These are phyloP conservation scores for Drosophila austrosaltans DNA, from an alignment of 2,888 invertebrate species.

Conservation along the genomic window DNA sequence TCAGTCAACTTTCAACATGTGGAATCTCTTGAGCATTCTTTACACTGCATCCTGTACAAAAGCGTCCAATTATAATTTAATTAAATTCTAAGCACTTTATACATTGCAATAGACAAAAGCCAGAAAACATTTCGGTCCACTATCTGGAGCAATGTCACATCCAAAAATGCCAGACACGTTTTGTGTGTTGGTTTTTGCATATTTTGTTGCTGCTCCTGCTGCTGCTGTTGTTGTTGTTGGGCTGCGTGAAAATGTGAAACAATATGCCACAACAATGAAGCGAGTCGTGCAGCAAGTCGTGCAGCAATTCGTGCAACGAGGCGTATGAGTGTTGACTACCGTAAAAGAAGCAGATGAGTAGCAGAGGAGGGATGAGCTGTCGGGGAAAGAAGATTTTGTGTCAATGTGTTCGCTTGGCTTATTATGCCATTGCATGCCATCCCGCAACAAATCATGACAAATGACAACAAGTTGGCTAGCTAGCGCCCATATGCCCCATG, in stretches of 20 bases:
- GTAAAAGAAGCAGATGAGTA: constrained; percentile 22
- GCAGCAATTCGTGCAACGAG: constrained; percentile 75
- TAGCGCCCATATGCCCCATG: not conserved
- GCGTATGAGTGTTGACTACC: constrained; percentile 75
- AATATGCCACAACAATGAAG: constrained; percentile 74
- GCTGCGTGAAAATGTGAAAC: constrained; percentile 63
- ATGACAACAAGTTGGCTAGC: constrained; percentile 48
- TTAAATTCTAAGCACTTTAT: constrained; percentile 64
- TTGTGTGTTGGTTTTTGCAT: constrained; percentile 34
- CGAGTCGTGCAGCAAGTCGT: constrained; percentile 57
- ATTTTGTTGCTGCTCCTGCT: constrained; percentile 17
- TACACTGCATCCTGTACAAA: constrained; percentile 42
- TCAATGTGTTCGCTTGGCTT: constrained; percentile 60
- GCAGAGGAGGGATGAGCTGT: not conserved
- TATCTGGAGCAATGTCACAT: constrained; percentile 24
- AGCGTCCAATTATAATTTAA: constrained; percentile 72
- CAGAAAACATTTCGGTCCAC: constrained; percentile 20
- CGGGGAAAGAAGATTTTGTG: constrained; percentile 3
- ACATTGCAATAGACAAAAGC: constrained; percentile 51
- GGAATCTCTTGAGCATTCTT: constrained; percentile 22
- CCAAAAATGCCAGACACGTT: constrained; percentile 48
- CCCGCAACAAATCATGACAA: constrained; percentile 74
- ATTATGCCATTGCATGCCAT: constrained; percentile 72
- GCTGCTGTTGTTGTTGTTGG: constrained; percentile 38
- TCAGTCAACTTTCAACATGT: not conserved